phyloP scores from a whole-genome alignment of 2,888 invertebrate species.

The Allygus modestus region DNA sequence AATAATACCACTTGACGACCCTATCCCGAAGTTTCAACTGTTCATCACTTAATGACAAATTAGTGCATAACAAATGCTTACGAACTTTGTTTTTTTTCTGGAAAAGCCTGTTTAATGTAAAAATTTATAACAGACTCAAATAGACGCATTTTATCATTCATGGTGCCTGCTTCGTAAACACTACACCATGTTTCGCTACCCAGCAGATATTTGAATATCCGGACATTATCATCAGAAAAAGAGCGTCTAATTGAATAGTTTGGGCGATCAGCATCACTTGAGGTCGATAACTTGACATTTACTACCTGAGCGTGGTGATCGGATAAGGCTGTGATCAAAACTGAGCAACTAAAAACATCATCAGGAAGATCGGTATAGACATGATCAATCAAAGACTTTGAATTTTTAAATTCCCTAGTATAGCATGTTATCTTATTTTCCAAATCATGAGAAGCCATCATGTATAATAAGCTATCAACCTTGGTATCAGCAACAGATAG shows the following conservation, averaged over 20 bases:
- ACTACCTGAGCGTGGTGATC: not conserved
- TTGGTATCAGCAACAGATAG: not conserved
- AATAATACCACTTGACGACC: conserved; percentile 13
- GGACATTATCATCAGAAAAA: conserved; percentile 25
- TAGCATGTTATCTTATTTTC: not conserved
- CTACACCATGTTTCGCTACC: not conserved
- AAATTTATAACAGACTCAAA: not conserved
- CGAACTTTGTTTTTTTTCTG: not conserved
- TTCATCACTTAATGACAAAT: not conserved
- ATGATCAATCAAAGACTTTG: conserved; percentile 23
- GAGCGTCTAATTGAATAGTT: not conserved
- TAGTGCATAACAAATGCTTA: not conserved
- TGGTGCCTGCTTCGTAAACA: not conserved
- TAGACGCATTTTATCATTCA: conserved; percentile 2
- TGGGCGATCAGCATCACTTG: not conserved
- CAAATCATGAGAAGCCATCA: conserved; percentile 20
- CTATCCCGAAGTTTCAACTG: not conserved
- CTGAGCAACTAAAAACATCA: not conserved
- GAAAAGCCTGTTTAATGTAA: not conserved
- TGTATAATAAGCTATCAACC: conserved; percentile 2
- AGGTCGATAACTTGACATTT: not conserved
- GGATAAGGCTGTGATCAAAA: not conserved
- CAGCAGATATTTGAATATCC: conserved; percentile 4
- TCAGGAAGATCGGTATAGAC: conserved; percentile 22
- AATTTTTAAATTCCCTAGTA: conserved; percentile 24